Conservation (phyloP, 2,888 invertebrate species). For the Pardosa pseudoannulata region DNA sequence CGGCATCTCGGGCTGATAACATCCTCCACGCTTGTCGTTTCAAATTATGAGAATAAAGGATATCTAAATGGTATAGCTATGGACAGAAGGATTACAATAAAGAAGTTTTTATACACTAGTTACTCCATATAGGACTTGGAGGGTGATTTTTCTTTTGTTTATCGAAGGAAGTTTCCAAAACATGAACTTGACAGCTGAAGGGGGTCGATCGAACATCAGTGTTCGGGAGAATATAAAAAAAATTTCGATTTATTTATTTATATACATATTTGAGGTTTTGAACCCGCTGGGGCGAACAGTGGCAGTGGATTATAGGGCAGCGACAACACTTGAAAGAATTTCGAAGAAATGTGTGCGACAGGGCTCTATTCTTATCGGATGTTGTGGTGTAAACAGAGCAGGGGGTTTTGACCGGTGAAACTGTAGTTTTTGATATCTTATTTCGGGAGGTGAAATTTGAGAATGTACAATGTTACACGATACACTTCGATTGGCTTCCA, state of each 20-base stretch:
- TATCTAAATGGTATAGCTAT: too few relatives aligned
- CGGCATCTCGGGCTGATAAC: too few relatives aligned
- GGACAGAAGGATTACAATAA: background rate
- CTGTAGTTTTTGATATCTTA: slow-evolving; percentile 12
- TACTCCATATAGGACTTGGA: slow-evolving; percentile 23
- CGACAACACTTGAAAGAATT: background rate
- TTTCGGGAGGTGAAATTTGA: too few relatives aligned
- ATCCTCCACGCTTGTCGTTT: too few relatives aligned
- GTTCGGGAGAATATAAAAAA: background rate
- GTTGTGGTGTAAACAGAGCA: background rate
- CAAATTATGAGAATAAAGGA: too few relatives aligned
- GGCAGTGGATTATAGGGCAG: background rate
- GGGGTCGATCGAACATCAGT: background rate
- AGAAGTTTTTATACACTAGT: slow-evolving; percentile 56
- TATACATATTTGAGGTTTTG: slow-evolving; percentile 30
- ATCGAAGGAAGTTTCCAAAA: slow-evolving; percentile 61
- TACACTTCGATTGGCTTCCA: too few relatives aligned
- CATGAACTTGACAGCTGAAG: slow-evolving; percentile 63
- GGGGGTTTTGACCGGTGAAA: background rate
- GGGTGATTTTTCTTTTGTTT: slow-evolving; percentile 67
- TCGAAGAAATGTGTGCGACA: background rate
- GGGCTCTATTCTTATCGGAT: background rate
- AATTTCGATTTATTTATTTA: slow-evolving; percentile 58
- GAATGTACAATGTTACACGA: too few relatives aligned
- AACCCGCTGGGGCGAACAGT: background rate